Percentiles rank a stretch among this genome's conserved stretches.
Evolutionary conservation across 2,113 vertebrate genomes (phyloP).

Genomic region (Butorides virescens): DNA sequence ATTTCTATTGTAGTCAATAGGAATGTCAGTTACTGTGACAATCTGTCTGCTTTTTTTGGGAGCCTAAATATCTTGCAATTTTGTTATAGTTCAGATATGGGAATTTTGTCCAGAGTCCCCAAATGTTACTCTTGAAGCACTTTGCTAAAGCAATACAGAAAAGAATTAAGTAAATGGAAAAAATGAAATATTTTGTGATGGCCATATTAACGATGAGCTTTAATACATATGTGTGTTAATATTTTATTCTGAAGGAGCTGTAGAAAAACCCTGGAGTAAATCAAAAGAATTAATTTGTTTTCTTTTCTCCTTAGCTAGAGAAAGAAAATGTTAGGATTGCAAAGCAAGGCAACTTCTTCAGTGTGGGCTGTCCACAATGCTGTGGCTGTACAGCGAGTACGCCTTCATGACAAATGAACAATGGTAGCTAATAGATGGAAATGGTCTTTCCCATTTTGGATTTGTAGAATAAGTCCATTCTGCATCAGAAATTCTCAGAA

Average conservation of each 20-base stretch:
- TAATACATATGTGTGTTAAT: background rate
- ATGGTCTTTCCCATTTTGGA: background rate
- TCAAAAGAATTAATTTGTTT: background rate
- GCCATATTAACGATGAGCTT: background rate
- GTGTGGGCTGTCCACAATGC: rapidly evolving
- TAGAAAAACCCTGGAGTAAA: background rate
- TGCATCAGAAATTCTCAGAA: background rate
- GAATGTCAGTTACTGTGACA: background rate
- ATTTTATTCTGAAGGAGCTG: background rate
- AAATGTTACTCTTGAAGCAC: background rate
- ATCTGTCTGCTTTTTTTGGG: background rate
- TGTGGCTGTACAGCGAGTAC: background rate
- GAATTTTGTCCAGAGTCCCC: background rate
- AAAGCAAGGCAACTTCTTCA: background rate
- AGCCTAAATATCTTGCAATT: background rate
- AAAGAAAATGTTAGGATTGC: background rate
- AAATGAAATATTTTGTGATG: background rate
- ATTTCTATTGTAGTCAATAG: background rate
- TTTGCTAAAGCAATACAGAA: background rate
- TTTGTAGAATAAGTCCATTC: background rate
- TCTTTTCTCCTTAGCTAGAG: background rate
- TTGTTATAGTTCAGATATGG: background rate
- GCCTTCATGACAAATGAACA: background rate
- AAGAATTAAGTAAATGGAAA: background rate
- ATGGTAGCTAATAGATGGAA: background rate